Conservation (phyloP, 2,113 vertebrate genomes). For the human region DNA sequence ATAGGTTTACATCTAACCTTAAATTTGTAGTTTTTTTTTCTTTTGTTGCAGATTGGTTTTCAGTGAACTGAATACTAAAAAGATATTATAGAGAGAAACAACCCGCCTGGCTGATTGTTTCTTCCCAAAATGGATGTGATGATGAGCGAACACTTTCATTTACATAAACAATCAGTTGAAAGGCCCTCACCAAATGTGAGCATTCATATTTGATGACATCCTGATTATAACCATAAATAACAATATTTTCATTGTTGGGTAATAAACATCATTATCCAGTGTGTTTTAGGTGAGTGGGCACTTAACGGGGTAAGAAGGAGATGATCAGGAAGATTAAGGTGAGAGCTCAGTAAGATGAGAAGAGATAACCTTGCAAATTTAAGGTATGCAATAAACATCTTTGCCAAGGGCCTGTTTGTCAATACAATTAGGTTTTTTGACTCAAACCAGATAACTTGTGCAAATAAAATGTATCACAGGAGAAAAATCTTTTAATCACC, state of each 20-base stretch:
- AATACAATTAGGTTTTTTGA: background rate
- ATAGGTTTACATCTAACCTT: slow-evolving; percentile 15
- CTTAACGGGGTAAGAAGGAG: background rate
- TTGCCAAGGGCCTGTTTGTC: rapidly evolving
- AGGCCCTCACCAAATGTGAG: background rate
- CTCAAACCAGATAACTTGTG: background rate
- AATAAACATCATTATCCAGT: slow-evolving; percentile 64
- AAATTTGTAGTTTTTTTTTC: background rate
- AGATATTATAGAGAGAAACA: slow-evolving; percentile 53
- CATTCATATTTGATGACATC: slow-evolving; percentile 52
- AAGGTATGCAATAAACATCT: background rate
- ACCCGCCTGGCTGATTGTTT: slow-evolving; percentile 59
- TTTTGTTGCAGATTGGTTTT: slow-evolving; percentile 52
- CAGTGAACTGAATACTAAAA: slow-evolving; percentile 74
- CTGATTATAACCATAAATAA: slow-evolving; percentile 70
- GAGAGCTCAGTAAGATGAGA: no score
- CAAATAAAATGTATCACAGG: no score
- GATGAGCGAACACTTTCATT: slow-evolving; percentile 60
- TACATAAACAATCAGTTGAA: slow-evolving; percentile 72
- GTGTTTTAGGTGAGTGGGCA: slow-evolving; percentile 60
- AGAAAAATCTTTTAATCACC: background rate
- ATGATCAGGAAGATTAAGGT: background rate
- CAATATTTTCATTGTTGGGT: slow-evolving; percentile 60
- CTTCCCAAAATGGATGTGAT: slow-evolving; percentile 58
- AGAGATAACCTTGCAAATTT: background rate